Evolutionary conservation across 2,113 vertebrate genomes (phyloP).

Genomic region (Tragulus kanchil): DNA sequence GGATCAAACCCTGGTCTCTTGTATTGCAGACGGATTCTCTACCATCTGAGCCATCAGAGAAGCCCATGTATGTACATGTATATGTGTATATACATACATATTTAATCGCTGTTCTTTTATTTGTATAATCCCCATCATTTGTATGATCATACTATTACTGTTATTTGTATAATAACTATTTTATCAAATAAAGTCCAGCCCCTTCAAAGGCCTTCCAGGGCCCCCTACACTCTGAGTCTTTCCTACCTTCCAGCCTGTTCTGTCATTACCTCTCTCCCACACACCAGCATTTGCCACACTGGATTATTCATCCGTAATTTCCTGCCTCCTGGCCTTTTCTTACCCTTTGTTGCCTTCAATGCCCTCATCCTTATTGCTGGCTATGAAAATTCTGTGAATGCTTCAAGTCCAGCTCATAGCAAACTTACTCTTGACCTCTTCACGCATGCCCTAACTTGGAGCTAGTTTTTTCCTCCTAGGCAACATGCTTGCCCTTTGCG

Average conservation of each 20-base stretch:
- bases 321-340: conserved; percentile 51
- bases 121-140: not conserved
- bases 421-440: conserved; percentile 54
- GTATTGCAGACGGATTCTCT: too few relatives aligned
- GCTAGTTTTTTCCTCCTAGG: not conserved
- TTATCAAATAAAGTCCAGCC: conserved; percentile 9
- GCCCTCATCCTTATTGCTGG: not conserved
- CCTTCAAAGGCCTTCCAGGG: not conserved
- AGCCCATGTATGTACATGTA: too few relatives aligned
- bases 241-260: not conserved
- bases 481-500: not conserved
- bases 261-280: not conserved
- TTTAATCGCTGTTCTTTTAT: not conserved
- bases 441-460: not conserved
- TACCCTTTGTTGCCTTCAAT: conserved; percentile 50
- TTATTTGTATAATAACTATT: not conserved
- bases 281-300: not conserved
- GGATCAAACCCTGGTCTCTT: too few relatives aligned
- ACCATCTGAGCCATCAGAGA: too few relatives aligned
- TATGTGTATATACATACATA: not conserved
- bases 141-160: not conserved
- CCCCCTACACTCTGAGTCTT: not conserved
- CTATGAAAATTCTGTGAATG: conserved; percentile 66
- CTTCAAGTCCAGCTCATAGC: conserved; percentile 61
- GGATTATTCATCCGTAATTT: not conserved